phyloP scores from a whole-genome alignment of 2,888 invertebrate genomes.

The Eristalinus sepulchralis region DNA sequence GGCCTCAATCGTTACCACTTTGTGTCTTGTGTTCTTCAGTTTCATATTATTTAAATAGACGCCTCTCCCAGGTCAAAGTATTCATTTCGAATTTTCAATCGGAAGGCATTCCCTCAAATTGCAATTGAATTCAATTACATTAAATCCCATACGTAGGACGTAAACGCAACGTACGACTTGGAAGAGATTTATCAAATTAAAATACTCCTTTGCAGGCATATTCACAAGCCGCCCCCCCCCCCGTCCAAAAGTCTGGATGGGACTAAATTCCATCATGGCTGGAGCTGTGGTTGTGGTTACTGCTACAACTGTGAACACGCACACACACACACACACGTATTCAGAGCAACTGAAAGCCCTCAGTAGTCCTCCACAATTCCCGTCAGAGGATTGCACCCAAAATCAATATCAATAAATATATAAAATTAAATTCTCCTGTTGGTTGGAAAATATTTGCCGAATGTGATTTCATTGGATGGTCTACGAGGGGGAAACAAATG shows the following conservation, averaged over 20 bases:
- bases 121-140: slow-evolving; percentile 12
- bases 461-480: slow-evolving; percentile 22
- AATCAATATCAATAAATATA: slow-evolving; percentile 42
- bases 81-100: background rate
- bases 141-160: background rate
- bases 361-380: background rate
- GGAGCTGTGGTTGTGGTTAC: too few relatives aligned
- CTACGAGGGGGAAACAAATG: slow-evolving; percentile 11
- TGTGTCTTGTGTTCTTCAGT: background rate
- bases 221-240: too few relatives aligned
- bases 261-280: too few relatives aligned
- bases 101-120: background rate
- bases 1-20: too few relatives aligned
- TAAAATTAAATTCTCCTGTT: slow-evolving; percentile 36
- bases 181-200: slow-evolving; percentile 21
- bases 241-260: too few relatives aligned
- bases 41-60: background rate
- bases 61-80: background rate
- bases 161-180: background rate
- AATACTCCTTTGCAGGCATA: background rate
- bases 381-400: background rate
- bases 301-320: too few relatives aligned
- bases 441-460: slow-evolving; percentile 40
- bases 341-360: background rate
- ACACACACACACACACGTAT: background rate